Percentiles rank a stretch among this genome's conserved stretches.
These are phyloP conservation scores for Urocolius indicus DNA, from an alignment of 2,113 vertebrate species.

Conservation along the genomic window DNA sequence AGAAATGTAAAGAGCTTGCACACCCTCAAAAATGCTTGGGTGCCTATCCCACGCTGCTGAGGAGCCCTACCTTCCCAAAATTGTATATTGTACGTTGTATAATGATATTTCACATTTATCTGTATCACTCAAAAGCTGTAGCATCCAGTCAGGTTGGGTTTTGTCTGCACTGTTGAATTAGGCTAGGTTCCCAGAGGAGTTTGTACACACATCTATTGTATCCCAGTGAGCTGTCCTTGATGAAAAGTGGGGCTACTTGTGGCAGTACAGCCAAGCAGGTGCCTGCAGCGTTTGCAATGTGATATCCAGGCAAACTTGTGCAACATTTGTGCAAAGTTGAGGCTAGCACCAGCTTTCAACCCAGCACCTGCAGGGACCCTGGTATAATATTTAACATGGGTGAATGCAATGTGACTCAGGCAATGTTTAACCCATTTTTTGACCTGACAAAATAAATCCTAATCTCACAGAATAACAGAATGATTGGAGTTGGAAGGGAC, in stretches of 20 bases:
- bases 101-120: not conserved
- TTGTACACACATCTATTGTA: not conserved
- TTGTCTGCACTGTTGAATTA: not conserved
- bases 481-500: too few relatives aligned
- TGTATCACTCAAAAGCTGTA: not conserved
- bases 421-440: not conserved
- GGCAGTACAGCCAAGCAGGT: conserved; percentile 29
- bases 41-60: not conserved
- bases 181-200: not conserved
- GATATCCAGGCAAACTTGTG: conserved; percentile 1
- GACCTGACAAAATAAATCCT: not conserved
- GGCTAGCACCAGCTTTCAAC: not conserved
- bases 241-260: not conserved
- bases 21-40: not conserved
- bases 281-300: conserved; percentile 13
- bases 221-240: not conserved
- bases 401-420: not conserved
- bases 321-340: not conserved
- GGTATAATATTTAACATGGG: not conserved
- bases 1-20: conserved; percentile 31
- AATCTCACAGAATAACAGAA: not conserved
- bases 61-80: not conserved
- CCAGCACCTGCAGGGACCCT: fast-evolving
- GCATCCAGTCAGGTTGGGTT: not conserved
- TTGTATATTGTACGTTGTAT: not conserved